Conservation (phyloP, 2,888 invertebrate species). For the Julus scandinavius region DNA sequence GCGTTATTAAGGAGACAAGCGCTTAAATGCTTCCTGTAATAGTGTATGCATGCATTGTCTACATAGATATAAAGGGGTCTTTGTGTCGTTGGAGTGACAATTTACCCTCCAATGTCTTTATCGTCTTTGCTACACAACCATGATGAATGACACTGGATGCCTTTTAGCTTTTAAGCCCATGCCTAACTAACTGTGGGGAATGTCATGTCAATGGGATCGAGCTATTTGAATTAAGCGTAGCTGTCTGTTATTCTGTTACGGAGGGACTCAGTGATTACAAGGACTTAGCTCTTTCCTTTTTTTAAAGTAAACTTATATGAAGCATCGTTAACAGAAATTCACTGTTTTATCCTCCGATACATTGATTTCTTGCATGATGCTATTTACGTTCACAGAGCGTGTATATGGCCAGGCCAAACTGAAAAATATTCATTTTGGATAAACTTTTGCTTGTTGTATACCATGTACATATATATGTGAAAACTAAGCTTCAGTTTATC, state of each 20-base stretch:
- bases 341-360: neutral
- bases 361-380: neutral
- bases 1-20: neutral
- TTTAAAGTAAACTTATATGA: neutral
- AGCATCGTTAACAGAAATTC: constrained; percentile 1
- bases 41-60: neutral
- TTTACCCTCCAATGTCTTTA: neutral
- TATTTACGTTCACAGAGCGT: neutral
- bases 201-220: neutral
- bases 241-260: neutral
- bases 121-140: neutral
- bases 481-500: neutral
- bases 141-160: neutral
- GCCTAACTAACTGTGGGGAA: neutral
- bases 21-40: neutral
- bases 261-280: neutral
- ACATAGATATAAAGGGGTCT: neutral
- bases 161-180: neutral
- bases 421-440: neutral
- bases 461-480: neutral
- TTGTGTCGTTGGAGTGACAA: neutral
- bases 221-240: neutral
- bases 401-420: neutral
- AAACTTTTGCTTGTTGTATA: neutral
- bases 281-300: neutral